Base-by-base conservation (phyloP, 1,140 invertebrate species). In the Phymorhynchus buccinoides region DNA sequence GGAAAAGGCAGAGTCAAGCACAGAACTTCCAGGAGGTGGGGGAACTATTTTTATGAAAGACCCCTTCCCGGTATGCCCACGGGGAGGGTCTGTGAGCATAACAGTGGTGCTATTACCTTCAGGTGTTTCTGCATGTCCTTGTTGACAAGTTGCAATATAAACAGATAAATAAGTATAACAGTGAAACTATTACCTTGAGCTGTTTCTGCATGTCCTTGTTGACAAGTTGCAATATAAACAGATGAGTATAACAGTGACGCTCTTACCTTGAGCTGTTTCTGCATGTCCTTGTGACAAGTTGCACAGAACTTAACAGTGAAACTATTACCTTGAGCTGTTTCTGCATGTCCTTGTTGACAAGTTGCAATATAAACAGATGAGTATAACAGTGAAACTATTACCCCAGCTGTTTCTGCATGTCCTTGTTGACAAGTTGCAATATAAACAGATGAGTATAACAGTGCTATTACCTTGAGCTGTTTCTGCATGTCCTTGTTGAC, bases 351-450 rank as follows among this genome's bases (percentile, higher is more conserved):
- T 78, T n/a, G 42, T 83, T 73, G 86, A 88, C 87, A 35, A 84
- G 79, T 83, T 84, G 85, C 7, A 88, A 22, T 22, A 86, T n/a
- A n/a, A n/a, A n/a, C n/a, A n/a, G n/a, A n/a, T n/a, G n/a, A n/a
- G n/a, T n/a, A n/a, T n/a, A n/a, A n/a, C n/a, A n/a, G n/a, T n/a
- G n/a, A n/a, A n/a, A n/a, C n/a, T n/a, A 39, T 83, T 83, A 86
- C 88, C 86, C 85, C 79, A 87, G 56, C 71, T 88, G 88, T 41
- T 84, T 86, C 56, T 87, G 88, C 78, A 88, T 44, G 82, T 88
- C 88, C 62, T 78, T n/a, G 42, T 83, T 73, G 86, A 88, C 87
- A 35, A 84, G 79, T 83, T 84, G 85, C 7, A 88, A 22, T 22
- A 86, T n/a, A n/a, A n/a, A n/a, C n/a, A n/a, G n/a, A n/a, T n/a